phyloP scores from a whole-genome alignment of 2,113 vertebrate genomes.

The Aramus guarauna region DNA sequence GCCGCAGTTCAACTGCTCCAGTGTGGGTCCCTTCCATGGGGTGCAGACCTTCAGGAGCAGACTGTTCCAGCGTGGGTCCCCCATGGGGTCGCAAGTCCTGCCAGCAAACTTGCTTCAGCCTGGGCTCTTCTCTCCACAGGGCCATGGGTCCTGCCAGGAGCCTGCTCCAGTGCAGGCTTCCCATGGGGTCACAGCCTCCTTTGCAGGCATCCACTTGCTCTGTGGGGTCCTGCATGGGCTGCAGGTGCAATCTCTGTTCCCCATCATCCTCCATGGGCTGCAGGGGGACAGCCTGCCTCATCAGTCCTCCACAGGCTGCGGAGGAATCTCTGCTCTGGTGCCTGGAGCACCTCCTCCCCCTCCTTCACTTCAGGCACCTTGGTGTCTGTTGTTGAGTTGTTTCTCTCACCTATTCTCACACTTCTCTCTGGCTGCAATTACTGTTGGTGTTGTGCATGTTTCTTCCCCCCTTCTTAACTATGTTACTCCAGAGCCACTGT shows the following conservation, averaged over 20 bases:
- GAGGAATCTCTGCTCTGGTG: not conserved
- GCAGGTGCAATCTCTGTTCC: not conserved
- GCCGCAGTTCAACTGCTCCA: not conserved
- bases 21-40: too few relatives aligned
- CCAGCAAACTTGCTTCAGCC: not conserved
- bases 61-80: not conserved
- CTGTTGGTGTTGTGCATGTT: too few relatives aligned
- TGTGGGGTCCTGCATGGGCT: not conserved
- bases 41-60: not conserved
- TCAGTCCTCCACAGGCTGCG: not conserved
- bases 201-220: not conserved
- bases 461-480: not conserved
- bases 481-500: not conserved
- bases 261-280: not conserved
- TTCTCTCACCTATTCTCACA: not conserved
- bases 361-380: too few relatives aligned
- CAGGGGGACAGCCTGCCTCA: not conserved
- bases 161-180: not conserved
- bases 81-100: not conserved
- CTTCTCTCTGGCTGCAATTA: not conserved
- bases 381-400: not conserved
- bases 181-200: not conserved
- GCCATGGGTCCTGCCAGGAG: not conserved
- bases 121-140: not conserved
- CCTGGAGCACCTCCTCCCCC: not conserved